A percentile compares a stretch with the other conserved stretches of the same genome.
These are phyloP conservation scores for Chaetura pelagica DNA, from an alignment of 2,113 vertebrate genomes.

Conservation along the genomic window DNA sequence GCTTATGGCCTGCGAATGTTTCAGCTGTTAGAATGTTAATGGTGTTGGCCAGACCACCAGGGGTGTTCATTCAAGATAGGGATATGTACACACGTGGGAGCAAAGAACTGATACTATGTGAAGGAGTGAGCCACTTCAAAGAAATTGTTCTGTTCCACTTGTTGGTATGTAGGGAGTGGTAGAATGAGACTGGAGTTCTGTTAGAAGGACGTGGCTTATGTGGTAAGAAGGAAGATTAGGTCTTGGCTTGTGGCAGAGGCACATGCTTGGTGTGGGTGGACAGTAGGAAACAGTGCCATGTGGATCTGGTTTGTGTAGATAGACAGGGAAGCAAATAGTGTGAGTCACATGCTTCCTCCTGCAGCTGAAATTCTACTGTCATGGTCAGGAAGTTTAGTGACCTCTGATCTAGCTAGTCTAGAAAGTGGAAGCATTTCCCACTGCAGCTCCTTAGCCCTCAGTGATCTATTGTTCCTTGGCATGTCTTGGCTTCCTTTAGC, in stretches of 20 bases:
- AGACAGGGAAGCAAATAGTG: background rate
- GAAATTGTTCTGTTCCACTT: background rate
- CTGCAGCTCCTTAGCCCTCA: background rate
- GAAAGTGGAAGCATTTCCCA: background rate
- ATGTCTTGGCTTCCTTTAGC: background rate
- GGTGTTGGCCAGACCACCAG: background rate
- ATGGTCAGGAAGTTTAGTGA: background rate
- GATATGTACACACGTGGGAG: background rate
- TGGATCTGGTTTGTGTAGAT: background rate
- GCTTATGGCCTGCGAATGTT: background rate
- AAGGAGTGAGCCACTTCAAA: background rate
- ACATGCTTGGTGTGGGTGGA: fast-evolving
- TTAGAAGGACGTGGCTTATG: background rate
- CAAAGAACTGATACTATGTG: background rate
- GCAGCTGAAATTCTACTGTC: background rate
- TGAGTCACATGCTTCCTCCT: fast-evolving
- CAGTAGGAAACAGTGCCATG: background rate
- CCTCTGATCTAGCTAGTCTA: background rate
- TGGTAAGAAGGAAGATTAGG: background rate
- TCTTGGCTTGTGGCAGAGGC: background rate
- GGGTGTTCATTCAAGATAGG: background rate
- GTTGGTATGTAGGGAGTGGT: background rate
- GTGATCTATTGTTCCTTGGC: background rate
- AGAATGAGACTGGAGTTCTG: background rate
- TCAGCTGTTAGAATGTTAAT: background rate